Evolutionary conservation across 1,140 invertebrate genomes (phyloP).

Genomic region (Ceratoteleas bidentatus): DNA sequence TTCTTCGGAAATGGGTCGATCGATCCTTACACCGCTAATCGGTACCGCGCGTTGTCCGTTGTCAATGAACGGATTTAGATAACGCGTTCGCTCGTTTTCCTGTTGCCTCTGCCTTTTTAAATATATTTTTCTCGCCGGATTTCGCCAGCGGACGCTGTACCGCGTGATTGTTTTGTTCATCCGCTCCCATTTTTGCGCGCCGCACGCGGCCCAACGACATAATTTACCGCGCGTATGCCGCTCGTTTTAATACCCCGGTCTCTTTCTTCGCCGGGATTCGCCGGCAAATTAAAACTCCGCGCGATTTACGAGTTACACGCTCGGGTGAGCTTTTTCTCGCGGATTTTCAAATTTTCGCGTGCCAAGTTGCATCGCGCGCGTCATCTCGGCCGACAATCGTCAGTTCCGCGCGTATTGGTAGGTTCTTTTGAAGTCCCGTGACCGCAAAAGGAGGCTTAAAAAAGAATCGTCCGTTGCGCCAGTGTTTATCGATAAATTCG

Average conservation of each 20-base stretch:
- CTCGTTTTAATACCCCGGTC: slow-evolving; percentile 70
- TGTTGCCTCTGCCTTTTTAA: neutral
- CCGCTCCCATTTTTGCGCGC: slow-evolving; percentile 48
- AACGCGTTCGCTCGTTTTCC: slow-evolving; percentile 2
- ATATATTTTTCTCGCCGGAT: neutral
- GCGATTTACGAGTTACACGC: slow-evolving; percentile 68
- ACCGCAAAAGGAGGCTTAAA: slow-evolving; percentile 35
- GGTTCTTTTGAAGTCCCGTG: slow-evolving; percentile 25
- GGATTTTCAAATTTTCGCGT: slow-evolving; percentile 26
- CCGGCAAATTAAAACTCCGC: slow-evolving; percentile 75
- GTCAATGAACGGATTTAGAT: slow-evolving; percentile 42
- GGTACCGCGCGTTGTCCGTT: slow-evolving; percentile 8
- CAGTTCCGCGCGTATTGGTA: too few species aligned
- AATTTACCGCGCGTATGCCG: slow-evolving; percentile 73
- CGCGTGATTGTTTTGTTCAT: slow-evolving; percentile 52
- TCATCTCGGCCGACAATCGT: too few species aligned
- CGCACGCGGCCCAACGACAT: slow-evolving; percentile 69
- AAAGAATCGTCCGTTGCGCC: slow-evolving; percentile 20
- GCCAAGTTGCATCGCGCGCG: slow-evolving; percentile 23
- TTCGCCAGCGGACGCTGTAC: slow-evolving; percentile 1
- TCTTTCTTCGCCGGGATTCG: slow-evolving; percentile 66
- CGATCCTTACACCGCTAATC: slow-evolving; percentile 36
- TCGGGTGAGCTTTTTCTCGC: slow-evolving; percentile 60
- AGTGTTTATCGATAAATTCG: slow-evolving; percentile 27
- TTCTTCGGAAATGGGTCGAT: slow-evolving; percentile 32